Evolutionary conservation across 2,888 invertebrate species (phyloP).

Genomic region (Imbricaverruca yamaguchii): DNA sequence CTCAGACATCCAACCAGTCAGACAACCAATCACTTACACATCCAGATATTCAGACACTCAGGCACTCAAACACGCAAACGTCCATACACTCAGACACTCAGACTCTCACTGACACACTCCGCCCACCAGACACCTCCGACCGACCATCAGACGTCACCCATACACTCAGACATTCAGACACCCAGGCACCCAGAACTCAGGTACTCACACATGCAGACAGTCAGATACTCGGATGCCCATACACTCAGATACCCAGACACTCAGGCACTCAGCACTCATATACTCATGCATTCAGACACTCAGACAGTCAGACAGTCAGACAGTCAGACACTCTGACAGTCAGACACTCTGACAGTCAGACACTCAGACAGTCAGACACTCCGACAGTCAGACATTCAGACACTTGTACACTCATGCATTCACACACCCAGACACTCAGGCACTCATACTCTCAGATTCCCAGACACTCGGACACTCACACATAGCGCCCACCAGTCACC

Average conservation of each 20-base stretch:
- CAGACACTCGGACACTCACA: background rate
- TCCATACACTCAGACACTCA: background rate
- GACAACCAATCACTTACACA: background rate
- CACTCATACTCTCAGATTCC: background rate
- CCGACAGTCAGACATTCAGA: background rate
- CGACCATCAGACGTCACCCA: too few relatives aligned
- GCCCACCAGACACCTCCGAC: too few relatives aligned
- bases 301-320: background rate
- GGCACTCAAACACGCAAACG: background rate
- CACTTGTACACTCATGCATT: background rate
- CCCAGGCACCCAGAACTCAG: background rate
- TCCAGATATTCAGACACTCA: background rate
- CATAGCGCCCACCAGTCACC: too few relatives aligned
- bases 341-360: background rate
- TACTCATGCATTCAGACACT: background rate
- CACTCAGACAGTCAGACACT: background rate
- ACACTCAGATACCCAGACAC: background rate
- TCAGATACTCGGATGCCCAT: background rate
- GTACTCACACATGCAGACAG: background rate
- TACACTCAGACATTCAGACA: background rate
- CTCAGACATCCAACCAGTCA: background rate
- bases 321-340: background rate
- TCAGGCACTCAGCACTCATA: background rate
- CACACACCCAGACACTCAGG: background rate
- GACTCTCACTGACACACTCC: too few relatives aligned